Percentiles rank a stretch among this genome's conserved stretches.
Evolutionary conservation across 2,113 vertebrate genomes (phyloP).

Genomic region (Peromyscus californicus): DNA sequence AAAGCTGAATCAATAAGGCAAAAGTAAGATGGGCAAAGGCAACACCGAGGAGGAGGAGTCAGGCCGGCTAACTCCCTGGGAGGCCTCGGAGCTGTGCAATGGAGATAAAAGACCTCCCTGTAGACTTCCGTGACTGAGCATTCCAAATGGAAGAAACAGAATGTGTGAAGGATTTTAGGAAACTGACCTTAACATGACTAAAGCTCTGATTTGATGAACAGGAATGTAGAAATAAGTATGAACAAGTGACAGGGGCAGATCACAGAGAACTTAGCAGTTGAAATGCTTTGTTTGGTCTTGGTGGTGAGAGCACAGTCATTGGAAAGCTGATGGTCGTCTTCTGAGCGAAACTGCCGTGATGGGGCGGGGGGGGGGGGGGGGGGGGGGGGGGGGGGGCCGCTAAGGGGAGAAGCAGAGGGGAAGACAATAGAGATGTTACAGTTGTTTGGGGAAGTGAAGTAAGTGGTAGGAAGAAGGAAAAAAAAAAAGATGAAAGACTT

Average conservation of each 20-base stretch:
- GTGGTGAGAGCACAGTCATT: background rate
- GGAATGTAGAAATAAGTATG: constrained; percentile 5
- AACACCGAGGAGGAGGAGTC: background rate
- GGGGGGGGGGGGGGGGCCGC: no score
- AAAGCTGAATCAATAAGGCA: background rate
- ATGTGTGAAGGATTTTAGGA: background rate
- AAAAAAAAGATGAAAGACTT: background rate
- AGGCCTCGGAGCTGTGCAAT: background rate
- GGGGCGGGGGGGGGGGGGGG: no score
- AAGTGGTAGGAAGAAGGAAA: background rate
- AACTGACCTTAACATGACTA: background rate
- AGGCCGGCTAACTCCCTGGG: background rate
- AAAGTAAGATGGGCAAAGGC: constrained; percentile 23
- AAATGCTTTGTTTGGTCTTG: background rate
- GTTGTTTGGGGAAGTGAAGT: background rate
- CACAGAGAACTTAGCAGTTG: background rate
- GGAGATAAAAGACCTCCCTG: background rate
- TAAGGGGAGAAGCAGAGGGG: background rate
- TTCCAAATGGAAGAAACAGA: background rate
- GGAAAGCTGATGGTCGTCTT: background rate
- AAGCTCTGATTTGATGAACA: background rate
- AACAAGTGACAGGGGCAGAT: background rate
- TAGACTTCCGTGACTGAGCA: background rate
- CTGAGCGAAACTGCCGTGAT: background rate
- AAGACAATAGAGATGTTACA: background rate